These are phyloP conservation scores for Armadillidium nasatum DNA, from an alignment of 1,140 invertebrate genomes.

Conservation along the genomic window DNA sequence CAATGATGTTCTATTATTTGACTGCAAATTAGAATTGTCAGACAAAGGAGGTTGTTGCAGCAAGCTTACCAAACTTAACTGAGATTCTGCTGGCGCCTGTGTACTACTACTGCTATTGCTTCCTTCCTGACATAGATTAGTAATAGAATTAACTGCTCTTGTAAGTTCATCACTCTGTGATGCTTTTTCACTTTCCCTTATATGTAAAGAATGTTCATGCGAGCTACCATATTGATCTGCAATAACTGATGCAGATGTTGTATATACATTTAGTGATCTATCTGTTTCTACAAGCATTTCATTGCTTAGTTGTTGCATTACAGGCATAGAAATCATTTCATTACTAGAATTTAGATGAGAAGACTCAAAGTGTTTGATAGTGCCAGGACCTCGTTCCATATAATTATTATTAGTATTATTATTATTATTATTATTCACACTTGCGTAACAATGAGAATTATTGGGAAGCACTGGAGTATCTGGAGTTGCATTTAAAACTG, in stretches of 20 bases:
- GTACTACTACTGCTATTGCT: too few relatives aligned
- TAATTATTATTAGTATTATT: constrained; percentile 13
- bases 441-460: constrained; percentile 42
- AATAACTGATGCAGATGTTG: constrained; percentile 24
- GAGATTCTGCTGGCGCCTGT: neutral
- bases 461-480: constrained; percentile 42
- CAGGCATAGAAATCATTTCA: constrained; percentile 43
- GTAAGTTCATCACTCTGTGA: too few relatives aligned
- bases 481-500: constrained; percentile 43
- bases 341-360: constrained; percentile 31
- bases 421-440: constrained; percentile 29
- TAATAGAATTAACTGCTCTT: too few relatives aligned
- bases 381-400: constrained; percentile 22
- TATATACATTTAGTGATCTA: constrained; percentile 31
- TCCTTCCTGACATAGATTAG: too few relatives aligned
- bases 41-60: constrained; percentile 32
- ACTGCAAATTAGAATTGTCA: constrained; percentile 8
- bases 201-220: neutral
- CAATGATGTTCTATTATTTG: neutral
- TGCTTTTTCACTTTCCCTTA: neutral
- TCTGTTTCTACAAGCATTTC: constrained; percentile 35
- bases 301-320: constrained; percentile 38
- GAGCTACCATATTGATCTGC: constrained; percentile 32
- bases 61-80: constrained; percentile 26
- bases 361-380: too few relatives aligned